These are phyloP conservation scores for Takifugu flavidus DNA, from an alignment of 2,113 vertebrate species.

Conservation along the genomic window DNA sequence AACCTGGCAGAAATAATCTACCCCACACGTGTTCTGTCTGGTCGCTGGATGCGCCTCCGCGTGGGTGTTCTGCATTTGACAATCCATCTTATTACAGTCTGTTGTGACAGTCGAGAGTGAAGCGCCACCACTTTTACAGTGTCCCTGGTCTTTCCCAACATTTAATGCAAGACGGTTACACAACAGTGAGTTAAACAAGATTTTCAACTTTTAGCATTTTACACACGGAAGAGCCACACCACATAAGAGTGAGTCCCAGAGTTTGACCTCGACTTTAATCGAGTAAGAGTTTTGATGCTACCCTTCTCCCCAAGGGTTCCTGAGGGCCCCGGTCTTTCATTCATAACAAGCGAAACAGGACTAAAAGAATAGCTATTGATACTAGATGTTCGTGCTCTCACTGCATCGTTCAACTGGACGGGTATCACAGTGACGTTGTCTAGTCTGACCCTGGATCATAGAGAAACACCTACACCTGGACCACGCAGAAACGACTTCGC, in stretches of 20 bases:
- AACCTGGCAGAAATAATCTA: slow-evolving; percentile 57
- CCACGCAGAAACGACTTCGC: no score
- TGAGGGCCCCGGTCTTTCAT: background rate
- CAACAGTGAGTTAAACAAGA: no score
- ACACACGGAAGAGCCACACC: no score
- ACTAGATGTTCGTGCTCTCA: background rate
- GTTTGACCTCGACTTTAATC: no score
- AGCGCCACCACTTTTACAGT: no score
- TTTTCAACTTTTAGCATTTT: no score
- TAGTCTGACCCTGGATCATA: background rate
- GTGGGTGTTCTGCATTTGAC: slow-evolving; percentile 36
- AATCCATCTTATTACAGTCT: slow-evolving; percentile 20
- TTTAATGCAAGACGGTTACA: no score
- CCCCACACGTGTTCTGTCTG: slow-evolving; percentile 14
- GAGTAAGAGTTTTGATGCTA: no score
- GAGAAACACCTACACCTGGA: no score
- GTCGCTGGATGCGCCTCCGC: slow-evolving; percentile 23
- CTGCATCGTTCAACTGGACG: background rate
- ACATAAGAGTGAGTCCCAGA: no score
- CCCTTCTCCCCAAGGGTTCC: no score
- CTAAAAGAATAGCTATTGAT: background rate
- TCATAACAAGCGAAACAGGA: background rate
- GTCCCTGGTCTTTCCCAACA: no score
- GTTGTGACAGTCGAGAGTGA: slow-evolving; percentile 28
- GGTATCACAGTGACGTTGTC: background rate